Percentiles rank a stretch among this genome's conserved stretches.
Conservation (phyloP, 2,888 invertebrate species). For the Endomychus coccineus region DNA sequence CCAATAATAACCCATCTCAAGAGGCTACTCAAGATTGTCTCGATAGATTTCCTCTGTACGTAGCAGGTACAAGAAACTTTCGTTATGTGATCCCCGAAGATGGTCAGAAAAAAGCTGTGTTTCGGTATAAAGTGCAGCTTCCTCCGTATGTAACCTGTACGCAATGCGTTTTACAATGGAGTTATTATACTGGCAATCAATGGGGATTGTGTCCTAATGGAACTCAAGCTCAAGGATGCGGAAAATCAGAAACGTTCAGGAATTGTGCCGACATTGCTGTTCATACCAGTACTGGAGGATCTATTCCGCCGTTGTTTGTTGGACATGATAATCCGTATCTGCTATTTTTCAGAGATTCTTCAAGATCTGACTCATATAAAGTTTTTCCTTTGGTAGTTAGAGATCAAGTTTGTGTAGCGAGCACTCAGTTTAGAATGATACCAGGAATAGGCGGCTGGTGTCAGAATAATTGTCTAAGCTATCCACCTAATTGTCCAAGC, state of each 20-base stretch:
- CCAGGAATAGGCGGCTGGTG: constrained; percentile 81
- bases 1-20: constrained; percentile 71
- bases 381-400: constrained; percentile 70
- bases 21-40: constrained; percentile 80
- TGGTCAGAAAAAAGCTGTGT: constrained; percentile 41
- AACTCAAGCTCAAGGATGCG: constrained; percentile 81
- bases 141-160: constrained; percentile 80
- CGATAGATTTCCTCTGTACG: constrained; percentile 67
- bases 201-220: constrained; percentile 85
- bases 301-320: constrained; percentile 64
- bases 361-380: constrained; percentile 54
- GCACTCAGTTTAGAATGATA: constrained; percentile 54
- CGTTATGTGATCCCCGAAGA: constrained; percentile 35
- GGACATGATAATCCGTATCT: constrained; percentile 65
- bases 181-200: constrained; percentile 86
- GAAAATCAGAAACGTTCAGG: constrained; percentile 83
- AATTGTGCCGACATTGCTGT: constrained; percentile 87
- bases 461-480: constrained; percentile 75
- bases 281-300: constrained; percentile 63
- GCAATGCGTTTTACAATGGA: constrained; percentile 91
- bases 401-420: constrained; percentile 73
- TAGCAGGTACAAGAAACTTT: constrained; percentile 66
- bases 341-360: constrained; percentile 66
- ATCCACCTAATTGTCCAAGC: constrained; percentile 78
- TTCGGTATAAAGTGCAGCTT: constrained; percentile 64